Conservation (phyloP, 2,888 invertebrate genomes). For the Encarsia formosa region DNA sequence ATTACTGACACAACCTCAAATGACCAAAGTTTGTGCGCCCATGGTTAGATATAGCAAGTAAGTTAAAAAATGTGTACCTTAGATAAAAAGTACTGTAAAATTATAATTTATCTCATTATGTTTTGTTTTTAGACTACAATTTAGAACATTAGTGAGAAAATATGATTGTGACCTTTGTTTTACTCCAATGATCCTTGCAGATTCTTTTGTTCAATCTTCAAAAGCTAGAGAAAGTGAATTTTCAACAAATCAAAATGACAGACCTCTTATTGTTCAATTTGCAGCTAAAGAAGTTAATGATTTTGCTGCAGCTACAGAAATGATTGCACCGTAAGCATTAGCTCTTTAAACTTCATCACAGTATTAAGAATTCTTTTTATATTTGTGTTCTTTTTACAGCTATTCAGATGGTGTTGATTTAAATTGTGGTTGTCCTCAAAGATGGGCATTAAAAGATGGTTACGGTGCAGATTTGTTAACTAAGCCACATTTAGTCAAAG, state of each 20-base stretch:
- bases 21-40: conserved; percentile 81
- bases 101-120: too few species aligned
- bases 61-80: conserved; percentile 39
- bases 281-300: conserved; percentile 81
- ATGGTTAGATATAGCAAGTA: conserved; percentile 94
- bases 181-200: conserved; percentile 95
- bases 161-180: conserved; percentile 87
- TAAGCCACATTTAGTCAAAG: conserved; percentile 78
- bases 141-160: conserved; percentile 68
- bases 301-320: conserved; percentile 78
- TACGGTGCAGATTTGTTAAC: conserved; percentile 81
- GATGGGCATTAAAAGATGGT: conserved; percentile 89
- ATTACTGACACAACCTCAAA: conserved; percentile 60
- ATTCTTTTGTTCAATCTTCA: conserved; percentile 84
- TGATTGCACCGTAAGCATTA: conserved; percentile 73
- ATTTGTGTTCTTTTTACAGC: too few species aligned
- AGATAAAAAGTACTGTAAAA: too few species aligned
- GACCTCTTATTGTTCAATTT: conserved; percentile 90
- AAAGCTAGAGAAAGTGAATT: conserved; percentile 84
- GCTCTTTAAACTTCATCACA: too few species aligned
- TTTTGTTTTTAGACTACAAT: conserved; percentile 69
- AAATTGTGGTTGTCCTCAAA: conserved; percentile 97
- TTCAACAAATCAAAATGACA: conserved; percentile 67
- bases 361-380: too few species aligned
- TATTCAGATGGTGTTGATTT: conserved; percentile 90